Conservation (phyloP, 2,113 vertebrate species). For the Leucosticte australis region DNA sequence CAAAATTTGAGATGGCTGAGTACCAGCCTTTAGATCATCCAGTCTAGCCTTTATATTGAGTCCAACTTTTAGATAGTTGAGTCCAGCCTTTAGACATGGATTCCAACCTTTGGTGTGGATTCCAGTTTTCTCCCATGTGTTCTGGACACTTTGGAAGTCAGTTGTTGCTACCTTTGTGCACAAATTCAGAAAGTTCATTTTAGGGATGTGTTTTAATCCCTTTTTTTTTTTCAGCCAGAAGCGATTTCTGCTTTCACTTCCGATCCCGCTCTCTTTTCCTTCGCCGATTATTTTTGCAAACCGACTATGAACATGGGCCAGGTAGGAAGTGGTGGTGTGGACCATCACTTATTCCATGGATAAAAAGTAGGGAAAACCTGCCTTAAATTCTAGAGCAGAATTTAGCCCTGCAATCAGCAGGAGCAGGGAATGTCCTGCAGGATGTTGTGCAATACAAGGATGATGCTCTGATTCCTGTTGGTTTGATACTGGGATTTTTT, state of each 20-base stretch:
- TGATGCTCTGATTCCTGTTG: neutral
- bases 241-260: slow-evolving; percentile 95
- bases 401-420: neutral
- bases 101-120: neutral
- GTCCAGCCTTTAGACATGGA: neutral
- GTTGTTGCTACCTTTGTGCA: neutral
- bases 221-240: slow-evolving; percentile 82
- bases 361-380: neutral
- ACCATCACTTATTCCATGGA: neutral
- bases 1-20: neutral
- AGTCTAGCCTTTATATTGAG: neutral
- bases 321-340: slow-evolving; percentile 41
- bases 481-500: neutral
- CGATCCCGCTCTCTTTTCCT: slow-evolving; percentile 91
- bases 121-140: neutral
- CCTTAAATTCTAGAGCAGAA: neutral
- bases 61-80: neutral
- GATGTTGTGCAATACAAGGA: neutral
- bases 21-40: neutral
- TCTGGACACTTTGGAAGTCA: neutral
- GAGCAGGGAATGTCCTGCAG: neutral
- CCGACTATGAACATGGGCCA: slow-evolving; percentile 82
- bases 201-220: neutral
- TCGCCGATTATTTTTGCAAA: slow-evolving; percentile 95
- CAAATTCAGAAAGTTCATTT: neutral